Evolutionary conservation across 2,113 vertebrate genomes (phyloP).

Genomic region (Tympanuchus pallidicinctus): DNA sequence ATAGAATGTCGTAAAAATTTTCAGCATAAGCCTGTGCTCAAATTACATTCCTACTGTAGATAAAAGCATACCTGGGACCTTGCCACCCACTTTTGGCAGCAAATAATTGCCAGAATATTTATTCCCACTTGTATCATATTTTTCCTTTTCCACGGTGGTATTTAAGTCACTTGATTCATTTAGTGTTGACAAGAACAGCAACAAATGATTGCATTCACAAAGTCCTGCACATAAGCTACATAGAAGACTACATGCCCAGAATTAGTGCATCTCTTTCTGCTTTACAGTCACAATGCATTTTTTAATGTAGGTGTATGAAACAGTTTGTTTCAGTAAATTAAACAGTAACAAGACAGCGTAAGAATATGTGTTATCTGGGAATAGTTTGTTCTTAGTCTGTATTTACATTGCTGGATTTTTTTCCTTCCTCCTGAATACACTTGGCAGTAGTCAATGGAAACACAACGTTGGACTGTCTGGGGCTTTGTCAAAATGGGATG

Average conservation of each 20-base stretch:
- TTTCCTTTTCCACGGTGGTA: not conserved
- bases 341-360: not conserved
- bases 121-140: not conserved
- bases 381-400: not conserved
- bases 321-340: not conserved
- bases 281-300: not conserved
- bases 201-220: not conserved
- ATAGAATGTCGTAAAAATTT: not conserved
- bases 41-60: not conserved
- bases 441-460: not conserved
- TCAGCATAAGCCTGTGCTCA: not conserved
- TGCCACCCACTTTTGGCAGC: not conserved
- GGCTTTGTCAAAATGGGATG: not conserved
- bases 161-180: not conserved
- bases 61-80: not conserved
- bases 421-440: not conserved
- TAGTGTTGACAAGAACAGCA: not conserved
- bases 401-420: not conserved
- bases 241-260: not conserved
- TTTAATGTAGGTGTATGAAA: not conserved
- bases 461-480: not conserved
- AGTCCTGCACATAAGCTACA: not conserved
- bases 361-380: not conserved
- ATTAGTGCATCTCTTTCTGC: not conserved
- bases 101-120: not conserved